These are phyloP conservation scores for Papilio gigon DNA, from an alignment of 2,888 invertebrate genomes.

Conservation along the genomic window DNA sequence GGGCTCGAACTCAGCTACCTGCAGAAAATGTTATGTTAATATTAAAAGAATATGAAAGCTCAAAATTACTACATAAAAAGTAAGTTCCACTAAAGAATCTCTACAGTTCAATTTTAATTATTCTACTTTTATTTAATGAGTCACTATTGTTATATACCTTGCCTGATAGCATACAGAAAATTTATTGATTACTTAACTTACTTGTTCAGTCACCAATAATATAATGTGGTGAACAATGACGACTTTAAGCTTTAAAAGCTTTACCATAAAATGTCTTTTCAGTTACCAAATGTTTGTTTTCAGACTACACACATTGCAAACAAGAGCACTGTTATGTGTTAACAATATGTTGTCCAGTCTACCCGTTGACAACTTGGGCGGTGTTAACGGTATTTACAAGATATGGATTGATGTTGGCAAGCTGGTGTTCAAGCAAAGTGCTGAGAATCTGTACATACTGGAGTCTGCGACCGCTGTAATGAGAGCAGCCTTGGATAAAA, in stretches of 20 bases:
- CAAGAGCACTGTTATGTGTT: slow-evolving; percentile 85
- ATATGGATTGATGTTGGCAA: slow-evolving; percentile 86
- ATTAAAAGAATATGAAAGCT: slow-evolving; percentile 78
- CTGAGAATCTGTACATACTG: slow-evolving; percentile 78
- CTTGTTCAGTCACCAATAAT: too few relatives aligned
- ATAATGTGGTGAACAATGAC: too few relatives aligned
- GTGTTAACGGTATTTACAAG: slow-evolving; percentile 82
- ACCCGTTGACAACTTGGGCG: slow-evolving; percentile 85
- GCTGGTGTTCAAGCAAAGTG: slow-evolving; percentile 82
- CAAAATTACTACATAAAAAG: slow-evolving; percentile 77
- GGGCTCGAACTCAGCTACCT: slow-evolving; percentile 77
- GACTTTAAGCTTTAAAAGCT: not conserved
- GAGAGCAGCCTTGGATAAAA: slow-evolving; percentile 87
- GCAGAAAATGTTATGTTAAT: slow-evolving; percentile 81
- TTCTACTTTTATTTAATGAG: too few relatives aligned
- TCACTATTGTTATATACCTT: too few relatives aligned
- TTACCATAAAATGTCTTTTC: not conserved
- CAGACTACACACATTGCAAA: slow-evolving; percentile 82
- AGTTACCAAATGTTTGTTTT: slow-evolving; percentile 48
- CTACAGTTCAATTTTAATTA: not conserved
- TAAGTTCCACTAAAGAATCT: slow-evolving; percentile 51
- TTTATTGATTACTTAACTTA: too few relatives aligned
- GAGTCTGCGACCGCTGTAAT: slow-evolving; percentile 89
- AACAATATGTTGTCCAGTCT: slow-evolving; percentile 86
- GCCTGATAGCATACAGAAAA: not conserved